A percentile compares a stretch with the other conserved stretches of the same genome.
Conservation (phyloP, 2,797 vertebrate genomes). For the Allobates femoralis region DNA sequence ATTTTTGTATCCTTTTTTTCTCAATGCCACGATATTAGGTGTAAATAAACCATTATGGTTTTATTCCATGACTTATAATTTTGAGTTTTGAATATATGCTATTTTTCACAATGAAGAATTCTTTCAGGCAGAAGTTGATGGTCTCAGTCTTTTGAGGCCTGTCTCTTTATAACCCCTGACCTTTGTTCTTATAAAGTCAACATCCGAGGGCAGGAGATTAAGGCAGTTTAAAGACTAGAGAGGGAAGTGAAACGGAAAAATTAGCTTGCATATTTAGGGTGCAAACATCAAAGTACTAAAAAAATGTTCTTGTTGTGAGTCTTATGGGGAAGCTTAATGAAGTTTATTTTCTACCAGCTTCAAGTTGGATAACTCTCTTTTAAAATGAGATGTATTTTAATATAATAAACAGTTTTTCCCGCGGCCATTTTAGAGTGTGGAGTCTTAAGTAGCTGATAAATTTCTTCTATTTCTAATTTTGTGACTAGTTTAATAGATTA, state of each 20-base stretch:
- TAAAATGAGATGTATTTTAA: conserved; percentile 1
- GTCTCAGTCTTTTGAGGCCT: conserved; percentile 83
- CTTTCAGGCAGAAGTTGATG: conserved; percentile 82
- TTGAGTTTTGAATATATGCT: not conserved
- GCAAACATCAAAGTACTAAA: conserved; percentile 80
- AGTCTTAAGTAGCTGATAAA: not conserved
- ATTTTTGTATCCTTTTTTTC: too few relatives aligned
- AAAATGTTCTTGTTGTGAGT: conserved; percentile 81
- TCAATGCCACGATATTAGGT: too few relatives aligned
- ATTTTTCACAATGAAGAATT: conserved; percentile 72
- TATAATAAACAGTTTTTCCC: not conserved
- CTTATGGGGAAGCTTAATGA: conserved; percentile 74
- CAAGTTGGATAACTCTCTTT: conserved; percentile 21
- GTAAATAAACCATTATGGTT: not conserved
- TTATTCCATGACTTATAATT: not conserved
- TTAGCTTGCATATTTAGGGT: conserved; percentile 83
- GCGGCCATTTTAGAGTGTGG: not conserved
- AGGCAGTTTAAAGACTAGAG: conserved; percentile 82
- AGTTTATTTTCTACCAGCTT: conserved; percentile 73
- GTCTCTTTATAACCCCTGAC: conserved; percentile 81
- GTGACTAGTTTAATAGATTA: too few relatives aligned
- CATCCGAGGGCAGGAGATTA: conserved; percentile 85
- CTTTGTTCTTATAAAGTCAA: conserved; percentile 83
- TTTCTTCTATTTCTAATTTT: not conserved
- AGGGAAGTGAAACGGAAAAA: conserved; percentile 84